phyloP scores from a whole-genome alignment of 2,113 vertebrate species.

The Anhinga rufa region DNA sequence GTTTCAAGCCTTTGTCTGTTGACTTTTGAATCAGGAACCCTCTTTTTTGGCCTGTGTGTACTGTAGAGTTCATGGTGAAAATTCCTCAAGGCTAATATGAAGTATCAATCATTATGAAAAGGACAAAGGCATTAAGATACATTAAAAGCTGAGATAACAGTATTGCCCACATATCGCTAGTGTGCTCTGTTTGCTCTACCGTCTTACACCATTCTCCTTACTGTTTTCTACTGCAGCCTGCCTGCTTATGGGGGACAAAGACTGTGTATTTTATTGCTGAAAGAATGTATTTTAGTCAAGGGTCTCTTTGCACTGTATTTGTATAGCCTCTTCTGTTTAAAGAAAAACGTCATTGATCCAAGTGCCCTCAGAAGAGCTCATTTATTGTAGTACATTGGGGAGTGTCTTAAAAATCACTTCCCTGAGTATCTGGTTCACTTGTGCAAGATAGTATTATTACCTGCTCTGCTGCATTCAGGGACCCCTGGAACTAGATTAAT shows the following conservation, averaged over 20 bases:
- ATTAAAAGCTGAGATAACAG: neutral
- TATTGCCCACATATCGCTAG: neutral
- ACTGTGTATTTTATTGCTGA: conserved; percentile 13
- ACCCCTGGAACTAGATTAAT: neutral
- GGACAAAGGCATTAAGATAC: neutral
- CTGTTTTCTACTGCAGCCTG: neutral
- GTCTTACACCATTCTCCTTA: neutral
- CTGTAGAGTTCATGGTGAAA: neutral
- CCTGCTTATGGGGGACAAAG: neutral
- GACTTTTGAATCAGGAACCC: neutral
- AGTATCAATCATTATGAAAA: neutral
- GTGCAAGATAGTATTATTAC: neutral
- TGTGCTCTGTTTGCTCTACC: conserved; percentile 10
- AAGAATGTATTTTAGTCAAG: conserved; percentile 53
- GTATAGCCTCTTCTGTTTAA: conserved; percentile 13
- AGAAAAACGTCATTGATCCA: conserved; percentile 9
- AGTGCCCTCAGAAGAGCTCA: neutral
- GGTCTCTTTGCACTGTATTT: conserved; percentile 20
- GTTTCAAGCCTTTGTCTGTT: neutral
- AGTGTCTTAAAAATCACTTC: neutral
- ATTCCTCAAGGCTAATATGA: neutral
- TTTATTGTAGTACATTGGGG: neutral
- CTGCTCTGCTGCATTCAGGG: neutral
- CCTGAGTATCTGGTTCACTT: neutral
- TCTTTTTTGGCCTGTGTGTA: neutral